Evolutionary conservation across 2,113 vertebrate species (phyloP).

Genomic region (Alethe diademata): DNA sequence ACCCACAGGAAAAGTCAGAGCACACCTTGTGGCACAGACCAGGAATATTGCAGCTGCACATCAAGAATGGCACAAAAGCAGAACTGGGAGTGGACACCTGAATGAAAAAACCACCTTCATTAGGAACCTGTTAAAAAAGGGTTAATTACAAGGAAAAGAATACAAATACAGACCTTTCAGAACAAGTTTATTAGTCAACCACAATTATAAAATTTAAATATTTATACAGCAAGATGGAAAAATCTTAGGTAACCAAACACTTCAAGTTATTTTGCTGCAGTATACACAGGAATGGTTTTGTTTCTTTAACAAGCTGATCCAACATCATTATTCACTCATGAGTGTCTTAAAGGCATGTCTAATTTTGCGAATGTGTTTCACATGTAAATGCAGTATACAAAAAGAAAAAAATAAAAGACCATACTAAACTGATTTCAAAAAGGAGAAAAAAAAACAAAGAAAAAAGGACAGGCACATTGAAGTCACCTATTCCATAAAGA

Average conservation of each 20-base stretch:
- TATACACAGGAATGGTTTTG: conserved; percentile 68
- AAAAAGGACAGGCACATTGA: conserved; percentile 36
- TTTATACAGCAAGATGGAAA: conserved; percentile 51
- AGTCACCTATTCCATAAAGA: conserved; percentile 3
- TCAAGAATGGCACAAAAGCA: neutral
- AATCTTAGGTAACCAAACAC: conserved; percentile 26
- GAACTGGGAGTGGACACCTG: neutral
- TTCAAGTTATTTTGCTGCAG: conserved; percentile 58
- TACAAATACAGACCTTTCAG: neutral
- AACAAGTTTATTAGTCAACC: conserved; percentile 71
- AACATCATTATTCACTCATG: conserved; percentile 22
- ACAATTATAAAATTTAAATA: conserved; percentile 70
- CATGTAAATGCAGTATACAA: neutral
- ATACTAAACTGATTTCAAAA: neutral
- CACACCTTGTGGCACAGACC: neutral
- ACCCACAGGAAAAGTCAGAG: neutral
- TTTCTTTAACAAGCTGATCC: conserved; percentile 5
- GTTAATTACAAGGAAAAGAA: neutral
- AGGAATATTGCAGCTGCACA: rapidly evolving
- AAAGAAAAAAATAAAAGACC: conserved; percentile 16
- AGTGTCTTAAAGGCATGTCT: conserved; percentile 15
- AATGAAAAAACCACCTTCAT: neutral
- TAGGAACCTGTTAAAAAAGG: neutral
- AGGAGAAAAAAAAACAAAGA: neutral
- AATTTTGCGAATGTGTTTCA: conserved; percentile 27